Evolutionary conservation across 2,113 vertebrate species (phyloP).

Genomic region (Carassius auratus): DNA sequence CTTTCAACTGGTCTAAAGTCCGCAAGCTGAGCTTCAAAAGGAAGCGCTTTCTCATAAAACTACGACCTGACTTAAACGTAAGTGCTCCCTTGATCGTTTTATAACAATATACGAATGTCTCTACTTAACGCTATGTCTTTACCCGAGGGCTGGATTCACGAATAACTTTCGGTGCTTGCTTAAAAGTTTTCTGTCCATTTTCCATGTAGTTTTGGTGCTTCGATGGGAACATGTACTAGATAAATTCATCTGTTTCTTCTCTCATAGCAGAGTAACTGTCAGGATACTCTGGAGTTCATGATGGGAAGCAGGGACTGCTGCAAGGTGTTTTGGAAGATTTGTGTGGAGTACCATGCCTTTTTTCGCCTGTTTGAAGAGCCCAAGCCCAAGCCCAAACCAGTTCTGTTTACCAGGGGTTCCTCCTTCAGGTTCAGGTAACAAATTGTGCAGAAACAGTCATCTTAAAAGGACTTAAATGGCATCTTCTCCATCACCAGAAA

Average conservation of each 20-base stretch:
- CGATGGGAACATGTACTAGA: neutral
- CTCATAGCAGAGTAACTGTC: conserved; percentile 84
- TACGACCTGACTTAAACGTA: conserved; percentile 93
- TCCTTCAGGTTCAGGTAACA: conserved; percentile 97
- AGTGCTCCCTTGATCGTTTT: conserved; percentile 60
- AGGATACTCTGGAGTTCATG: conserved; percentile 95
- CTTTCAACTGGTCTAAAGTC: conserved; percentile 99
- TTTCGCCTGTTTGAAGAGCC: conserved; percentile 98
- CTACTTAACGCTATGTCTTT: no score
- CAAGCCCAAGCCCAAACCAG: conserved; percentile 94
- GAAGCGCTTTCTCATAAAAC: conserved; percentile 96
- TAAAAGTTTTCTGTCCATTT: no score
- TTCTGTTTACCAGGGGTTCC: conserved; percentile 94
- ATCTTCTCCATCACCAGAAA: neutral
- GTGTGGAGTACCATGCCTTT: conserved; percentile 97
- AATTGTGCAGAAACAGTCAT: neutral
- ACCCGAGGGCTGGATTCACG: no score
- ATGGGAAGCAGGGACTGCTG: conserved; percentile 97
- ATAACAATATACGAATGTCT: neutral
- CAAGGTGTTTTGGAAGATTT: conserved; percentile 99
- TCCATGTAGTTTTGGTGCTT: neutral
- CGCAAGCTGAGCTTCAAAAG: conserved; percentile 99
- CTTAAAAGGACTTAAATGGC: neutral
- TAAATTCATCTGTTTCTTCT: neutral
- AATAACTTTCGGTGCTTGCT: no score